Evolutionary conservation across 23 tunicate genomes (phyloP), one percentile per base, ranked within the genome.

Genomic region (Ascidia mentula): DNA sequence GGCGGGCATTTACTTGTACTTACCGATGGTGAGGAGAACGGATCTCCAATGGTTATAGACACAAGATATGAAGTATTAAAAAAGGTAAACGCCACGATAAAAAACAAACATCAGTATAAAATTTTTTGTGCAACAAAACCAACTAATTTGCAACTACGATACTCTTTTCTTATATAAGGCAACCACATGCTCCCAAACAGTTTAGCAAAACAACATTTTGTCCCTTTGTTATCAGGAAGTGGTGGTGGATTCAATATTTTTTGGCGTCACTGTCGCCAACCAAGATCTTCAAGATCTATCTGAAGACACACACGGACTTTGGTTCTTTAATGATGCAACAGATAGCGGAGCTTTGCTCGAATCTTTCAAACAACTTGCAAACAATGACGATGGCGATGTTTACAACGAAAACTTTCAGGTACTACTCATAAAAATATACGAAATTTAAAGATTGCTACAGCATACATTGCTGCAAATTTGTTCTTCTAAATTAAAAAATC

Each of bases 1-100:
- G 78, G 78, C 6, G 84, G 65, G 13, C 84, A 59, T 35, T 2
- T 80, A 24, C 70, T 80, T 8, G 84, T 80, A 18, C 77, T 80
- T 24, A 65, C 84, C 9, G 84, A 80, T 32, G 84, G 84, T 34
- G 77, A 80, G 70, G 82, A 80, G 40, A 80, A 38, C 28, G 18
- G 0, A 5, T 35, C 7, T 69, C 77, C 84, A 3, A 0, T 0
- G n/a, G 69, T 69, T 1, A 18, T 5, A 22, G 77, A 69, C 18
- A 36, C 40, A 1, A 32, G 24, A 38, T 31, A 80, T 39, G 77
- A 80, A 22, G 82, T 34, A 20, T 53, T 53, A 28, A 9, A 53
- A 53, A 28, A 26, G 65, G 65, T 53, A 9, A 53, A 28, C 65
- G 12, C 28, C n/a, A n/a, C n/a, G n/a, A n/a, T n/a, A n/a, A n/a